Base-by-base conservation (phyloP, 2,113 vertebrate genomes). In the Pagrus major region DNA sequence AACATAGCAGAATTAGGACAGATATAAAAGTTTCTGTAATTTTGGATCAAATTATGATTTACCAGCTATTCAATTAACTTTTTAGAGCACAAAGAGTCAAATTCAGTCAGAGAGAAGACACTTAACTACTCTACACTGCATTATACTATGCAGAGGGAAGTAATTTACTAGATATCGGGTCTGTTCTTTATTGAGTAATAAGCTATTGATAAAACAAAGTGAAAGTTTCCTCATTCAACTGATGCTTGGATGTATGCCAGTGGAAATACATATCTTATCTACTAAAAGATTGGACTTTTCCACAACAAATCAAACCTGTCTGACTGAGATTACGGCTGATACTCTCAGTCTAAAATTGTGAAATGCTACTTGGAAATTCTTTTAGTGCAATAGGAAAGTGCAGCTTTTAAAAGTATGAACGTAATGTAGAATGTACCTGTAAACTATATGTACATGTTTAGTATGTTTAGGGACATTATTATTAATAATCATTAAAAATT, bases 191-290 rank as follows among this genome's bases (percentile, higher is more conserved):
- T 65, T 52, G 58, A 81, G 74, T 25, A 78, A 83, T 68, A 61
- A 63, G 52, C 16, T 55, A 49, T 42, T 64, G 52, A 71, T 66
- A 78, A 69, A 78, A 69, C 33, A 42, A 71, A 86, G 33, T 71
- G 47, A 71, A 77, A 12, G 25, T 85, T 67, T 74, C 55, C 67
- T 59, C 42, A 55, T 61, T 81, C 23, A 25, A 7, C 56, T 72
- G 39, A 35, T 64, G 14, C 47, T 66, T 83, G 80, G 80, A 52
- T 37, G n/a, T 0, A 27, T 64, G 74, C 84, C 82, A 83, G 15
- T 56, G 47, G 27, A 84, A 76, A 84, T 55, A 76, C 20, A 6
- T 35, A 71, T 76, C 71, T 86, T 74, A 84, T 83, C 83, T 52
- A 37, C 12, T 2, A 21, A 12, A 77, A 51, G 60, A 76, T 29